phyloP scores from a whole-genome alignment of 1,140 invertebrate genomes.

The Dolichoris vasculosae region DNA sequence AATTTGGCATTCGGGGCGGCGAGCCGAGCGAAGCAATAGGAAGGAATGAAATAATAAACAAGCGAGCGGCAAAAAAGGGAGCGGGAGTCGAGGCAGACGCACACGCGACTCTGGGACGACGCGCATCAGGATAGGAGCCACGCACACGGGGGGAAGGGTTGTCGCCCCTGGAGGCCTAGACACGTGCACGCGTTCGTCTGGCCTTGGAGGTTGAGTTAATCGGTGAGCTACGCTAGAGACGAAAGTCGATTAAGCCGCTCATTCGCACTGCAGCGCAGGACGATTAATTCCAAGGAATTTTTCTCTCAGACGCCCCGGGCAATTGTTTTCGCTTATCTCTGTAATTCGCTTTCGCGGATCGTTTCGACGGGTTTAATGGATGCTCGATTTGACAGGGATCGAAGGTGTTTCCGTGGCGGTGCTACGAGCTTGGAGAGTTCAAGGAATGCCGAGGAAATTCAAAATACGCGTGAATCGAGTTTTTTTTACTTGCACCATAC shows the following conservation, averaged over 20 bases:
- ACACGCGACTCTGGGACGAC: not conserved
- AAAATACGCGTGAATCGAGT: not conserved
- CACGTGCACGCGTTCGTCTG: conserved; percentile 10
- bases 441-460: not conserved
- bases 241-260: not conserved
- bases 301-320: not conserved
- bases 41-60: not conserved
- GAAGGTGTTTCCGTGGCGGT: not conserved
- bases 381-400: not conserved
- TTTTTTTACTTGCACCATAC: not conserved
- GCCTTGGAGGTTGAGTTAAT: conserved; percentile 33
- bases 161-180: conserved; percentile 38
- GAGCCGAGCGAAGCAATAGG: too few relatives aligned
- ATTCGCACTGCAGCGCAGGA: not conserved
- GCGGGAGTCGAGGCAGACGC: not conserved
- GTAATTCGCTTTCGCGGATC: not conserved
- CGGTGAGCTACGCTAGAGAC: conserved; percentile 21
- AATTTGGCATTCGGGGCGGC: not conserved
- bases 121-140: not conserved
- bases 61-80: not conserved
- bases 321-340: not conserved
- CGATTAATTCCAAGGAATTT: not conserved
- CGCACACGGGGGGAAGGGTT: conserved; percentile 22
- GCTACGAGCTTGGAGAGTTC: not conserved
- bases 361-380: not conserved